Conservation (phyloP, 2,888 invertebrate genomes). For the Maniola hyperantus region DNA sequence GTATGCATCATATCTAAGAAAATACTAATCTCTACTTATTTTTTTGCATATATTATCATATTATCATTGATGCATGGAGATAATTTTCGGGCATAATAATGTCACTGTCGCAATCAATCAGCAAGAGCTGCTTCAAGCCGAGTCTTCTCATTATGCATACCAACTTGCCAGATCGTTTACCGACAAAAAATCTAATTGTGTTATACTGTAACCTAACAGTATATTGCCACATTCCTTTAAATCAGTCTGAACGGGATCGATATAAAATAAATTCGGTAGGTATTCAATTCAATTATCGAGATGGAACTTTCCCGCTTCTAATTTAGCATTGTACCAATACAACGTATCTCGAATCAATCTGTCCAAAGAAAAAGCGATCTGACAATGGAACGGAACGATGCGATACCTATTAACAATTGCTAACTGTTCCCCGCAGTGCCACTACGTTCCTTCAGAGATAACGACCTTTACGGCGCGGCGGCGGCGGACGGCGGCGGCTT, state of each 20-base stretch:
- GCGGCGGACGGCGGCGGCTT: constrained; percentile 7
- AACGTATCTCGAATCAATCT: constrained; percentile 71
- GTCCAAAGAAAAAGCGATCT: constrained; percentile 69
- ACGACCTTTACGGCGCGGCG: constrained; percentile 29
- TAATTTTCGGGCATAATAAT: not conserved
- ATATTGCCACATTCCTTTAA: constrained; percentile 53
- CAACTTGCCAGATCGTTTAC: constrained; percentile 1
- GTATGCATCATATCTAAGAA: too few relatives aligned
- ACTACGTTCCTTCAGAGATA: constrained; percentile 46
- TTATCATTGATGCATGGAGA: not conserved
- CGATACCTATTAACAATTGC: constrained; percentile 65
- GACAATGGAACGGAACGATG: constrained; percentile 69
- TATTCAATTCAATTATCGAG: constrained; percentile 69
- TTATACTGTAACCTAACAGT: constrained; percentile 26
- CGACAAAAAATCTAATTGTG: constrained; percentile 22
- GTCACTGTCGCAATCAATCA: constrained; percentile 18
- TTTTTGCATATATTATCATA: too few relatives aligned
- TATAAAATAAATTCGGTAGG: constrained; percentile 69
- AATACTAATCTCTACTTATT: too few relatives aligned
- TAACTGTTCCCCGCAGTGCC: constrained; percentile 67
- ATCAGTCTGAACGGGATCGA: constrained; percentile 69
- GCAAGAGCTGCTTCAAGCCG: constrained; percentile 2
- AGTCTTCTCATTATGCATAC: constrained; percentile 14
- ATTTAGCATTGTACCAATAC: constrained; percentile 68
- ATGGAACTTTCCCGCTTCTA: constrained; percentile 69